Percentiles rank a stretch among this genome's conserved stretches.
Conservation (phyloP, 2,797 vertebrate species). For the Streptopelia turtur region DNA sequence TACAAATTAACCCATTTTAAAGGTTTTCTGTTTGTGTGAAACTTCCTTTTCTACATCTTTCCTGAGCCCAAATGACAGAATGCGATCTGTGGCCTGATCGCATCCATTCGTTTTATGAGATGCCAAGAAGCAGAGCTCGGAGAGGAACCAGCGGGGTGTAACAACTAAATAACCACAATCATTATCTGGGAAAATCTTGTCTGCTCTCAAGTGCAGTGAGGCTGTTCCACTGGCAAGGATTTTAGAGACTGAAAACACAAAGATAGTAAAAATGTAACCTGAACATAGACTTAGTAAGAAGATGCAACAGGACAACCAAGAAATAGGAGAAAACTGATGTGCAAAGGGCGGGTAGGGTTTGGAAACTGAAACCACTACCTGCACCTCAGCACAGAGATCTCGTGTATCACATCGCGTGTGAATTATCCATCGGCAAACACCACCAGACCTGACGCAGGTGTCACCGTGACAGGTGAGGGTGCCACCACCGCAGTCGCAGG, state of each 20-base stretch:
- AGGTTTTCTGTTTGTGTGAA: not conserved
- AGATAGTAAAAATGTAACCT: not conserved
- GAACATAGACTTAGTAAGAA: not conserved
- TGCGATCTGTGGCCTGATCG: accelerated
- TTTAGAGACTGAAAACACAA: not conserved
- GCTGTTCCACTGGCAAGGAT: not conserved
- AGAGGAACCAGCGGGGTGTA: not conserved
- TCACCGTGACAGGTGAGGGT: accelerated
- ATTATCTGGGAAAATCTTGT: not conserved
- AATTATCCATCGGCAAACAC: not conserved
- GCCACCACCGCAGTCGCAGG: not conserved
- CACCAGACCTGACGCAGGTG: accelerated
- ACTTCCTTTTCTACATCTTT: not conserved
- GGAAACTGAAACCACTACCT: not conserved
- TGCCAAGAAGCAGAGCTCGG: not conserved
- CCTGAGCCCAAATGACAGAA: not conserved
- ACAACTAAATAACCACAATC: not conserved
- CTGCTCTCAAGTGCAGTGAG: not conserved
- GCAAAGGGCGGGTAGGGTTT: not conserved
- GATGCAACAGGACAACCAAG: not conserved
- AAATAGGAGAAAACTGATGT: not conserved
- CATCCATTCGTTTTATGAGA: not conserved
- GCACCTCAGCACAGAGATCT: not conserved
- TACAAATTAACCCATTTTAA: not conserved
- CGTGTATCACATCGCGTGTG: accelerated